phyloP scores from a whole-genome alignment of 2,888 invertebrate species.

The Podabrus alpinus region DNA sequence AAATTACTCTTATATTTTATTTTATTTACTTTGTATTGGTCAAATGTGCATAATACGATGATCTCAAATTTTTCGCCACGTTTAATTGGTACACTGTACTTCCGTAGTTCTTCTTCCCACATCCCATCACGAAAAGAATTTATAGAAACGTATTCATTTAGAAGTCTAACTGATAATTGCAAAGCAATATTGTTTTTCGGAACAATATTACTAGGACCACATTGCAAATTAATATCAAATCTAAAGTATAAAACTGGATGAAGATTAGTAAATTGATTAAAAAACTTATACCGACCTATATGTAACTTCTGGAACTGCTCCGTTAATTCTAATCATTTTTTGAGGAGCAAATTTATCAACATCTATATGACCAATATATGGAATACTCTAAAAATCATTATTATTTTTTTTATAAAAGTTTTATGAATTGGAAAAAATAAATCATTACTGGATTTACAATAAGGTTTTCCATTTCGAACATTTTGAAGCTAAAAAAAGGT shows the following conservation, averaged over 20 bases:
- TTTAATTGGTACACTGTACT: constrained; percentile 62
- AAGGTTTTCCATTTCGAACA: constrained; percentile 8
- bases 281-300: constrained; percentile 58
- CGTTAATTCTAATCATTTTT: constrained; percentile 73
- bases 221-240: constrained; percentile 77
- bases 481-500: background rate
- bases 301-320: constrained; percentile 62
- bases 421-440: too few relatives aligned
- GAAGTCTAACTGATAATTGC: constrained; percentile 68
- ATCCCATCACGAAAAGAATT: constrained; percentile 60
- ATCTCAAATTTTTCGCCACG: constrained; percentile 72
- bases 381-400: constrained; percentile 62
- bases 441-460: constrained; percentile 13
- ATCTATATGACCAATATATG: constrained; percentile 68
- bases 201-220: constrained; percentile 64
- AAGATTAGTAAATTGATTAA: background rate
- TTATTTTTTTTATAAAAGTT: too few relatives aligned
- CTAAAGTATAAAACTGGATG: constrained; percentile 49
- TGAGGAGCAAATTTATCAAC: constrained; percentile 70
- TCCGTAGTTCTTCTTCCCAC: constrained; percentile 66
- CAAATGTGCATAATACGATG: constrained; percentile 68
- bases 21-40: constrained; percentile 38
- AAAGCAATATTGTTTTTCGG: constrained; percentile 78
- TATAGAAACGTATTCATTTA: constrained; percentile 61
- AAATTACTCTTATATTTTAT: background rate